A percentile compares a stretch with the other conserved stretches of the same genome.
Conservation (phyloP, 2,113 vertebrate species). For the Oenanthe oenanthe region DNA sequence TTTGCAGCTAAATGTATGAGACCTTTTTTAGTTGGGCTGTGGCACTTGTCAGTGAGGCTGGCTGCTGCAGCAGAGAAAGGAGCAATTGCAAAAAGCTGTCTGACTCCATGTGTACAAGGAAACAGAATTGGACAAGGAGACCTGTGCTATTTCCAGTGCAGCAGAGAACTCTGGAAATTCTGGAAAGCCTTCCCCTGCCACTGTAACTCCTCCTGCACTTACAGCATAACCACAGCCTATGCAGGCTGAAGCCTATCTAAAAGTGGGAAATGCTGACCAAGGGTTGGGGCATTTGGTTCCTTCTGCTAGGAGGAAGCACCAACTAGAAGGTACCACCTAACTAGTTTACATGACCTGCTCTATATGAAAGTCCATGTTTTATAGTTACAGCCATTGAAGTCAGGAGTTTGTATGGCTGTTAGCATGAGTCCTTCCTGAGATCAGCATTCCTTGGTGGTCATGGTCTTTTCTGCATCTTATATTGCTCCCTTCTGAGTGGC, state of each 20-base stretch:
- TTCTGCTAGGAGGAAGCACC: not conserved
- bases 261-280: not conserved
- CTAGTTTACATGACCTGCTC: not conserved
- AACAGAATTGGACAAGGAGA: not conserved
- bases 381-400: not conserved
- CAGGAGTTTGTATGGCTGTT: not conserved
- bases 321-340: not conserved
- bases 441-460: not conserved
- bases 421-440: not conserved
- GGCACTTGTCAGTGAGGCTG: not conserved
- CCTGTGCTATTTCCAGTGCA: not conserved
- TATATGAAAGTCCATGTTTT: not conserved
- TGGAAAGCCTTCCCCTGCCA: not conserved
- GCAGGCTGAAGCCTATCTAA: not conserved
- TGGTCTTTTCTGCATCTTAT: not conserved
- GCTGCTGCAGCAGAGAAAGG: not conserved
- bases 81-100: not conserved
- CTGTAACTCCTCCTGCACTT: not conserved
- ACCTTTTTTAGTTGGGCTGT: not conserved
- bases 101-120: not conserved
- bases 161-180: not conserved
- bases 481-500: not conserved
- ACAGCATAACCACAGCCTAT: not conserved
- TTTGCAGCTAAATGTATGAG: not conserved
- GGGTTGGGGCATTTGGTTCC: not conserved